Evolutionary conservation across 2,888 invertebrate genomes (phyloP), one percentile per base, ranked within the genome.

Genomic region (Acholoe squamosa): DNA sequence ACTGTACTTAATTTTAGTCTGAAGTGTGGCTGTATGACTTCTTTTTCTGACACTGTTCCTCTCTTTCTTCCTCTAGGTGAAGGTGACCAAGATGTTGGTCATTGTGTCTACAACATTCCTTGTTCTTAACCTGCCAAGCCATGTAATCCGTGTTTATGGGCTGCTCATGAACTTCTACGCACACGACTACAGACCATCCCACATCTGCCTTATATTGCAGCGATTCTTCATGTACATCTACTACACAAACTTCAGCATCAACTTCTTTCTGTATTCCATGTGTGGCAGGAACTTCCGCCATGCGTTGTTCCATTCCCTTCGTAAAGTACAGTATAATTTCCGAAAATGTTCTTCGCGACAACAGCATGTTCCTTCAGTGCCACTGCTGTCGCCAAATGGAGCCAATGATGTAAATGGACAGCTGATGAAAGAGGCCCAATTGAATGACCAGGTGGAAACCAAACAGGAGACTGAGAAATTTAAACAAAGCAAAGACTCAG

Each of bases 11-110:
- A n/a, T n/a, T n/a, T n/a, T n/a, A n/a, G n/a, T n/a, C n/a, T n/a
- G n/a, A n/a, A n/a, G n/a, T n/a, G n/a, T n/a, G n/a, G n/a, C n/a
- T n/a, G n/a, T n/a, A n/a, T n/a, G n/a, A n/a, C n/a, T n/a, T n/a
- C n/a, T n/a, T n/a, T n/a, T 43, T 43, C 10, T 43, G 43, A 61
- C 19, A 61, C 19, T n/a, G 14, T n/a, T 61, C 61, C 61, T 61
- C 22, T 61, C n/a, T 61, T 19, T 19, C 1, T 61, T n/a, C 61
- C 1, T 3, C 5, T 51, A 84, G 51, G 71, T 90, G 22, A 52
- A 71, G 56, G 77, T 90, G 25, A 90, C 90, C 16, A 90, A 90
- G 43, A 90, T 90, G 90, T 52, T 90, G 43, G 90, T 90, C 12
- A 84, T 90, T 25, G 90, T 90, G 12, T 90, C 90, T 3, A 51